These are phyloP conservation scores for Megalurothrips usitatus DNA, from an alignment of 2,888 invertebrate species.

Conservation along the genomic window DNA sequence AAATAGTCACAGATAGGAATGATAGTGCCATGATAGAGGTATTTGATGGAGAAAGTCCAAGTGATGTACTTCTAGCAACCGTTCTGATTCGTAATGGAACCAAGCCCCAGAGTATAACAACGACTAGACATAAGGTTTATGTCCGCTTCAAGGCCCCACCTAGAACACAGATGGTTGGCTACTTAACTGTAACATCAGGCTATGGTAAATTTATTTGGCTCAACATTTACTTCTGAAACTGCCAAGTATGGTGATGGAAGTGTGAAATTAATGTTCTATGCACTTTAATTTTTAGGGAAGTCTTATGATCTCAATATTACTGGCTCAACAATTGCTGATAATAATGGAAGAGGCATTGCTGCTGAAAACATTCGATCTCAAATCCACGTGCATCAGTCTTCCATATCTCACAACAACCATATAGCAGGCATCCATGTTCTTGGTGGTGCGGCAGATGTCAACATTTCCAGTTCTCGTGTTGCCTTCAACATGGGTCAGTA, in stretches of 20 bases:
- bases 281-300: conserved; percentile 48
- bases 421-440: conserved; percentile 86
- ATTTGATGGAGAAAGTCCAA: conserved; percentile 61
- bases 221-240: neutral
- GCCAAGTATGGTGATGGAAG: neutral
- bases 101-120: conserved; percentile 81
- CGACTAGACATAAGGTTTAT: conserved; percentile 72
- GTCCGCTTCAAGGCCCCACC: conserved; percentile 73
- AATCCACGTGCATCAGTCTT: conserved; percentile 76
- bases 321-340: conserved; percentile 77
- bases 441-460: conserved; percentile 89
- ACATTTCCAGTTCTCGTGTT: conserved; percentile 84
- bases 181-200: conserved; percentile 73
- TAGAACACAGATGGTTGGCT: conserved; percentile 67
- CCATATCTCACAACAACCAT: conserved; percentile 81
- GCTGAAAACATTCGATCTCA: conserved; percentile 86
- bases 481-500: conserved; percentile 91
- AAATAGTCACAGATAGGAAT: conserved; percentile 71
- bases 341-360: conserved; percentile 92
- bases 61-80: conserved; percentile 64
- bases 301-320: conserved; percentile 83
- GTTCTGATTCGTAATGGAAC: conserved; percentile 78
- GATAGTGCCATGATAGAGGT: conserved; percentile 70
- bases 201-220: conserved; percentile 50
- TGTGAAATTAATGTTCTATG: neutral